A percentile compares a stretch with the other conserved stretches of the same genome.
Conservation (phyloP, 2,888 invertebrate genomes). For the Chalcis sispes region DNA sequence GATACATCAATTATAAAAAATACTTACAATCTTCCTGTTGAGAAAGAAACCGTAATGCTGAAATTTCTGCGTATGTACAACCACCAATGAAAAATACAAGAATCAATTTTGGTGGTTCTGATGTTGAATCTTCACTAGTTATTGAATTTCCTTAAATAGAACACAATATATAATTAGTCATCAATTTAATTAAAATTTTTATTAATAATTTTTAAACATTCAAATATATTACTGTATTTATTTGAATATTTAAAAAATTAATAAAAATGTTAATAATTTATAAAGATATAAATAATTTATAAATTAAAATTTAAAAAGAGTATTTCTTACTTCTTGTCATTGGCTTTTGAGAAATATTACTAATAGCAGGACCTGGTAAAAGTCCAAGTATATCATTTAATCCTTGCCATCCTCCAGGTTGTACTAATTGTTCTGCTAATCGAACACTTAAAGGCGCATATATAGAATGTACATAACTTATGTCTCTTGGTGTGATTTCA, state of each 20-base stretch:
- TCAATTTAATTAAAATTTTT: neutral
- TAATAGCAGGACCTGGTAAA: constrained; percentile 86
- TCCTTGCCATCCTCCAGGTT: constrained; percentile 86
- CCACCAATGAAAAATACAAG: constrained; percentile 98
- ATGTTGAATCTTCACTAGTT: constrained; percentile 74
- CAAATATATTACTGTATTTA: neutral
- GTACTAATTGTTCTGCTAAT: constrained; percentile 87
- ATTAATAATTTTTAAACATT: neutral
- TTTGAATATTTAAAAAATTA: no score
- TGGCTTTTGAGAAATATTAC: constrained; percentile 60
- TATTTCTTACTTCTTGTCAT: constrained; percentile 51
- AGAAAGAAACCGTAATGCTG: constrained; percentile 84
- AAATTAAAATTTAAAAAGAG: neutral
- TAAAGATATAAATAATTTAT: neutral
- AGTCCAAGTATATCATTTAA: constrained; percentile 90
- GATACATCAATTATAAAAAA: constrained; percentile 19
- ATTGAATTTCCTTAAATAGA: constrained; percentile 73
- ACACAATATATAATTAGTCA: constrained; percentile 35
- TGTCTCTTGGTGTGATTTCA: constrained; percentile 90
- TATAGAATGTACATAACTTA: constrained; percentile 93
- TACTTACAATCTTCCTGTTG: constrained; percentile 83
- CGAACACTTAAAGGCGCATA: constrained; percentile 96
- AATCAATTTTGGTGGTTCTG: constrained; percentile 83
- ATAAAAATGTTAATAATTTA: no score
- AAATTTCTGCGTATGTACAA: constrained; percentile 95